Base-by-base conservation (phyloP, 2,113 vertebrate species). In the Bubo scandiacus region DNA sequence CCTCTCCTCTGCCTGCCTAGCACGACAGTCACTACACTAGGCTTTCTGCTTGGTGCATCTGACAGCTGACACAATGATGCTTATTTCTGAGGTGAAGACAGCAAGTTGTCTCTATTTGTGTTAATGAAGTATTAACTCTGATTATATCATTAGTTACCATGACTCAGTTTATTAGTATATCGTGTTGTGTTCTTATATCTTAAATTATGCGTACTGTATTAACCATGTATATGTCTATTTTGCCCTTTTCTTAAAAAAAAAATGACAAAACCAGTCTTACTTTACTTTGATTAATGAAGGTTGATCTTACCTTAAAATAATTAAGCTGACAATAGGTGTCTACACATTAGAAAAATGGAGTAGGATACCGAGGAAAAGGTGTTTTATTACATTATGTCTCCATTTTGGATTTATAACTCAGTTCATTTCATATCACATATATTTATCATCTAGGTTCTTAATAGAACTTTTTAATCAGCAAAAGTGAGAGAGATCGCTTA, bases 391-490 rank as follows among this genome's bases (percentile, higher is more conserved):
- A 65, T 91, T 85, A 80, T 81, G 91, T 78, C 78, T 96, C 57
- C 67, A 61, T 88, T 91, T 94, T 92, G 16, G 75, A 96, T 96
- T 97, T 97, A 96, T 94, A 85, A 75, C 91, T 40, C 67, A 81
- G 27, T 58, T 89, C 34, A 74, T 92, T 92, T 92, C 34, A 58
- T 82, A 92, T 63, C 71, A 86, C 79, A 88, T 86, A 51, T 89
- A 96, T 95, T 96, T 92, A 80, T 95, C 77, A 92, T 34, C 78
- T 59, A 73, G 14, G 55, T 63, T 86, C 38, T 86, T 97, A 96
- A 90, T 40, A 87, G 45, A 95, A 74, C 81, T 95, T 95, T 92
- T 74, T 88, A 94, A 97, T 96, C 84, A 96, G 29, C 72, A 70
- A 83, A 88, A 96, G 63, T 88, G 88, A 90, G 72, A 91, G 34